These are phyloP conservation scores for Thermophis baileyi DNA, from an alignment of 2,113 vertebrate genomes.

Conservation along the genomic window DNA sequence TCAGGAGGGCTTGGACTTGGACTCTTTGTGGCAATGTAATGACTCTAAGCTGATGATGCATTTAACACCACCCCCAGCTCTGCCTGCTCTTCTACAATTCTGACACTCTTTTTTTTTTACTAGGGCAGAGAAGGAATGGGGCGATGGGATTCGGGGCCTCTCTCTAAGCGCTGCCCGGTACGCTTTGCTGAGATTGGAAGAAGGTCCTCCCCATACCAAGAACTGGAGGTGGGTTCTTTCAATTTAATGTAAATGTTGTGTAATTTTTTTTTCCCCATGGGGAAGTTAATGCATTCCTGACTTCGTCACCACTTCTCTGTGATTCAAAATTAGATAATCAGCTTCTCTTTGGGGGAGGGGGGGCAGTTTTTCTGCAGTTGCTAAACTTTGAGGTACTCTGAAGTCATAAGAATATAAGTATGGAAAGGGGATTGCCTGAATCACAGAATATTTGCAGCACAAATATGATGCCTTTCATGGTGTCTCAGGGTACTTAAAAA, in stretches of 20 bases:
- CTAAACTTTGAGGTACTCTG: not conserved
- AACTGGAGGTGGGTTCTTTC: constrained; percentile 86
- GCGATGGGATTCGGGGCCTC: constrained; percentile 93
- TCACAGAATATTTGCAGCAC: not conserved
- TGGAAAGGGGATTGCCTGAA: not conserved
- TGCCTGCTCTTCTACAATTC: not conserved
- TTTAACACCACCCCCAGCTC: not conserved
- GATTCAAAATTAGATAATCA: not conserved
- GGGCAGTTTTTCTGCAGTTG: not conserved
- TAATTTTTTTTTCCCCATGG: not conserved
- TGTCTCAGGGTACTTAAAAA: not conserved
- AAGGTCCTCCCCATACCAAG: constrained; percentile 95
- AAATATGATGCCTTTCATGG: not conserved
- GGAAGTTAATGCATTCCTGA: not conserved
- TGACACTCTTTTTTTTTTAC: constrained; percentile 2
- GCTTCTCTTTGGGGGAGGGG: not conserved
- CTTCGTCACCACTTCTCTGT: not conserved
- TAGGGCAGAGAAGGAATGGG: constrained; percentile 97
- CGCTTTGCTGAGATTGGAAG: constrained; percentile 87
- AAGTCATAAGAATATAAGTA: not conserved
- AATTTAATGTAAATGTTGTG: not conserved
- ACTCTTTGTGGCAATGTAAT: not conserved
- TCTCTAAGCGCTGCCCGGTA: constrained; percentile 95
- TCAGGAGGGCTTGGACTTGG: not conserved
- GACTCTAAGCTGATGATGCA: not conserved